These are phyloP conservation scores for Pachypsylla venusta DNA, from an alignment of 1,140 invertebrate genomes.

Conservation along the genomic window DNA sequence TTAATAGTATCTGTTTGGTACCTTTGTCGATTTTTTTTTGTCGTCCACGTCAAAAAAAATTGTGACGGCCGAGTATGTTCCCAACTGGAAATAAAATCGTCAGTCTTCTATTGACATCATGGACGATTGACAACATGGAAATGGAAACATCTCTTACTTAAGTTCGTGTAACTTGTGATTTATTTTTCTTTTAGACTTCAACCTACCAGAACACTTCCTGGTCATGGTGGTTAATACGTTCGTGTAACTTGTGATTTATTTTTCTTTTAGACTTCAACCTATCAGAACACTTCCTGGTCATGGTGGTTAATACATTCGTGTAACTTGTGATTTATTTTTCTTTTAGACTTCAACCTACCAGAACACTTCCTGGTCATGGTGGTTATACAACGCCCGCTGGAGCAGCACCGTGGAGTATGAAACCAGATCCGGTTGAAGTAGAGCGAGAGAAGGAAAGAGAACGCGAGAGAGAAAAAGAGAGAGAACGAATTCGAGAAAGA, in stretches of 20 bases:
- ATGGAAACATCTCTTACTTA: background rate
- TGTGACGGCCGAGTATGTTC: too few relatives aligned
- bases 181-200: background rate
- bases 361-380: slow-evolving; percentile 6
- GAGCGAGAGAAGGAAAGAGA: background rate
- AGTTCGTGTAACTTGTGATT: background rate
- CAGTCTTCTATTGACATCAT: too few relatives aligned
- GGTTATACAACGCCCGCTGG: slow-evolving; percentile 2
- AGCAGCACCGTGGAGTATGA: slow-evolving; percentile 12
- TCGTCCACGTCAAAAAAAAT: too few relatives aligned
- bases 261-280: background rate
- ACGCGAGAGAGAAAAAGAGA: slow-evolving; percentile 10
- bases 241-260: background rate
- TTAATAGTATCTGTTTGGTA: too few relatives aligned
- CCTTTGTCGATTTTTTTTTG: too few relatives aligned
- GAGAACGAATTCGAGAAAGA: background rate
- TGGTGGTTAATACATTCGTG: background rate
- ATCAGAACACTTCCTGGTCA: too few relatives aligned
- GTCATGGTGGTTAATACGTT: too few relatives aligned
- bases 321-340: background rate
- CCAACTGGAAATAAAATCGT: too few relatives aligned
- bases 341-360: slow-evolving; percentile 9
- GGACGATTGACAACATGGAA: too few relatives aligned
- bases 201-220: background rate
- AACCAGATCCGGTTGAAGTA: slow-evolving; percentile 19